Evolutionary conservation across 2,888 invertebrate species (phyloP).

Genomic region (Spodoptera picta): DNA sequence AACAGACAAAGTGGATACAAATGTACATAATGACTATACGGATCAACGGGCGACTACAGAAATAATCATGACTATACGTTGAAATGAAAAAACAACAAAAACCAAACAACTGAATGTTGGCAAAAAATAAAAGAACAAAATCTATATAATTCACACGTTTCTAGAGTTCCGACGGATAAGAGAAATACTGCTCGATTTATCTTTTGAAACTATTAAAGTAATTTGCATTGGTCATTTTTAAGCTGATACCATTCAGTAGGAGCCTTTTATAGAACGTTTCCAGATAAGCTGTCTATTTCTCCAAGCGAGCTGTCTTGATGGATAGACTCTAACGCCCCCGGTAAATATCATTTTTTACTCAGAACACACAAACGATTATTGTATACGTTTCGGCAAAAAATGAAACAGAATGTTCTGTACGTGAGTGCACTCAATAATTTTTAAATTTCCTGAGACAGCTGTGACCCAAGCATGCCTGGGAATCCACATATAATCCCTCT

Average conservation of each 20-base stretch:
- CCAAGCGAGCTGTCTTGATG: slow-evolving; percentile 20
- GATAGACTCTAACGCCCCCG: slow-evolving; percentile 35
- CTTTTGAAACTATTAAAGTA: slow-evolving; percentile 54
- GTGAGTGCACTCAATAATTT: slow-evolving; percentile 44
- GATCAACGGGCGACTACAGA: slow-evolving; percentile 43
- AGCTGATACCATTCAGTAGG: slow-evolving; percentile 33
- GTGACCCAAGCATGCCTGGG: slow-evolving; percentile 60
- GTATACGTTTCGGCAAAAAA: slow-evolving; percentile 28
- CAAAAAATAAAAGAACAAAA: slow-evolving; percentile 59
- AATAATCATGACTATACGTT: slow-evolving; percentile 50
- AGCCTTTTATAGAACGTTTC: slow-evolving; percentile 40
- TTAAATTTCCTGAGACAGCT: slow-evolving; percentile 60
- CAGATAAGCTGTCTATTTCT: slow-evolving; percentile 37
- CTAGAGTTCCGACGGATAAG: slow-evolving; percentile 52
- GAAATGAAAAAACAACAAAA: slow-evolving; percentile 41
- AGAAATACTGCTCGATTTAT: slow-evolving; percentile 48
- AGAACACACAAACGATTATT: slow-evolving; percentile 16
- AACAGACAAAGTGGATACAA: slow-evolving; percentile 43
- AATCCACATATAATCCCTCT: slow-evolving; percentile 76
- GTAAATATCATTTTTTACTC: slow-evolving; percentile 6
- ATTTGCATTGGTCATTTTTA: slow-evolving; percentile 56
- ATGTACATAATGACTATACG: slow-evolving; percentile 46
- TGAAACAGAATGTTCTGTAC: slow-evolving; percentile 20
- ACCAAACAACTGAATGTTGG: slow-evolving; percentile 36
- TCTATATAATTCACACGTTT: slow-evolving; percentile 70